Base-by-base conservation (phyloP, 1,140 invertebrate genomes). In the Camponotus floridanus region DNA sequence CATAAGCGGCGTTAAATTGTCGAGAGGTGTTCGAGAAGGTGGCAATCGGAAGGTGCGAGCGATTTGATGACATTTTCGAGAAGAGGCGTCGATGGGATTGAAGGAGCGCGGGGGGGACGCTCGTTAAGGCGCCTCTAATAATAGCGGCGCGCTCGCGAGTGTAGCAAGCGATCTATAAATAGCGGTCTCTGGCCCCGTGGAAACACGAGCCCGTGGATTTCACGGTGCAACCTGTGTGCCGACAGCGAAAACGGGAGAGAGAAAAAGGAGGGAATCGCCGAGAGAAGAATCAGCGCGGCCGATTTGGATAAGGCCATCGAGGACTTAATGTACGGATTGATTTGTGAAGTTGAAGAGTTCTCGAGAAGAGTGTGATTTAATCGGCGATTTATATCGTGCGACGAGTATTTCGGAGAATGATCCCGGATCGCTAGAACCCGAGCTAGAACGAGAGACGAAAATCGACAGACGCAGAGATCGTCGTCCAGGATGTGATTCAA, bases 131-230 rank as follows among this genome's bases (percentile, higher is more conserved):
- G 84, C 67, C 83, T 88, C 90, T 91, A 91, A 91, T 87, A 91
- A 91, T 91, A 91, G 86, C 81, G 67, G 59, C 88, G 83, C 81
- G 89, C 87, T 90, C 89, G 80, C 78, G 90, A 88, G 90, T 89
- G 87, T 91, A 91, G 85, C 79, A 91, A 91, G 90, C 88, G 86
- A 42, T 84, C 91, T 92, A 91, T 92, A 92, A 92, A 92, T 92
- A 92, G 48, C 78, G 86, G 79, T 80, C 73, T 87, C 73, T 87
- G 78, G 76, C 90, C 67, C 90, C 90, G 90, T 91, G 90, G 90
- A 91, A 91, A 91, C 79, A 91, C 90, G 90, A 91, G 90, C 90
- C 90, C 88, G 89, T 91, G 83, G 87, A 90, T 87, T 90, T 90
- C 86, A 90, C 88, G 89, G 76, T 90, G 88, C 89, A 90, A 90